Evolutionary conservation across 2,797 vertebrate species (phyloP).

Genomic region (Cercopithecus neglectus): DNA sequence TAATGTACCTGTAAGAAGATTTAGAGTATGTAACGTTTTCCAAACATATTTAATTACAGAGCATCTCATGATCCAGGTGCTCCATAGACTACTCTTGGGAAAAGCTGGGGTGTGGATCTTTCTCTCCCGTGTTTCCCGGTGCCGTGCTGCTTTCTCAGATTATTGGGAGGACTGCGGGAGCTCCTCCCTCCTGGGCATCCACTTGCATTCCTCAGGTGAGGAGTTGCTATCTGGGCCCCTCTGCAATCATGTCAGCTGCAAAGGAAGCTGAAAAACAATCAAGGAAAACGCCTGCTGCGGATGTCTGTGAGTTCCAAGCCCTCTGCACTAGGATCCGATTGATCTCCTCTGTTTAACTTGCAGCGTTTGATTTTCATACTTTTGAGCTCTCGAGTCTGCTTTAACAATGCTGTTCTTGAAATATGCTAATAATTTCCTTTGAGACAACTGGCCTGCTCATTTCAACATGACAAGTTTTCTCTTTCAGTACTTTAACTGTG

Average conservation of each 20-base stretch:
- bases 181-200: no score
- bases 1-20: neutral
- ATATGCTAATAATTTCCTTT: constrained; percentile 77
- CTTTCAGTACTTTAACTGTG: neutral
- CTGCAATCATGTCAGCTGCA: neutral
- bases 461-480: constrained; percentile 55
- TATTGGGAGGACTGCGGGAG: neutral
- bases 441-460: constrained; percentile 70
- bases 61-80: fast-evolving
- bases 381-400: constrained; percentile 56
- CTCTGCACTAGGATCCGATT: constrained; percentile 47
- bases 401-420: constrained; percentile 54
- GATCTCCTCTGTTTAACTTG: constrained; percentile 63
- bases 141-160: neutral
- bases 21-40: neutral
- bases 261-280: neutral
- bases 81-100: neutral
- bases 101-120: neutral
- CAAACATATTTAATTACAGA: neutral
- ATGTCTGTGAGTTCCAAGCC: constrained; percentile 51
- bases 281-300: constrained; percentile 47
- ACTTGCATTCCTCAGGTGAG: neutral
- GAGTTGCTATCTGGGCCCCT: neutral
- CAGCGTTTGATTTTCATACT: constrained; percentile 30
- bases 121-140: neutral